Percentiles rank a stretch among this genome's conserved stretches.
Conservation (phyloP, 2,113 vertebrate genomes). For the Haliaeetus leucogaster region DNA sequence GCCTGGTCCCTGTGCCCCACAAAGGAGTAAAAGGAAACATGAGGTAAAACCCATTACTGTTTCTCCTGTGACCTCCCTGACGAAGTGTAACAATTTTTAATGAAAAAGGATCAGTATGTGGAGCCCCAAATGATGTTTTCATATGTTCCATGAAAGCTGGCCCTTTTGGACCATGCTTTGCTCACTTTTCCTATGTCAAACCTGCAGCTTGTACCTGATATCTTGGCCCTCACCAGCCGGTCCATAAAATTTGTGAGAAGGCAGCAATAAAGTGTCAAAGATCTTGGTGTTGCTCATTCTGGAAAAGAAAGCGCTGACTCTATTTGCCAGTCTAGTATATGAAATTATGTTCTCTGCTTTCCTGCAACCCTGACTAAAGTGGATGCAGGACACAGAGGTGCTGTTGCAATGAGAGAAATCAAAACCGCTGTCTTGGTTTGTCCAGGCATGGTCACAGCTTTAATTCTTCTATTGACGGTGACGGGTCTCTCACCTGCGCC, state of each 20-base stretch:
- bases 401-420: background rate
- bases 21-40: background rate
- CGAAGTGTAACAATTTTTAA: background rate
- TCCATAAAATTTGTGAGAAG: background rate
- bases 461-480: fast-evolving
- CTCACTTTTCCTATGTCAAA: background rate
- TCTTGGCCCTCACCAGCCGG: background rate
- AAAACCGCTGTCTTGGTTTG: background rate
- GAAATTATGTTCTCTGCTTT: background rate
- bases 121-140: background rate
- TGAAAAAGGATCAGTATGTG: background rate
- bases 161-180: background rate
- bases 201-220: background rate
- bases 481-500: background rate
- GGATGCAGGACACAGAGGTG: background rate
- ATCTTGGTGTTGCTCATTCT: background rate
- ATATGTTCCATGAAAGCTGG: background rate
- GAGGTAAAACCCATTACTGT: background rate
- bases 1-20: background rate
- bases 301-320: background rate
- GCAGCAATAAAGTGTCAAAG: background rate
- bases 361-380: background rate
- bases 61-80: background rate
- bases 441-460: background rate
- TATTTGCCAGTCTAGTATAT: background rate